Evolutionary conservation across 1,140 invertebrate genomes (phyloP).

Genomic region (Drosophila neocordata): DNA sequence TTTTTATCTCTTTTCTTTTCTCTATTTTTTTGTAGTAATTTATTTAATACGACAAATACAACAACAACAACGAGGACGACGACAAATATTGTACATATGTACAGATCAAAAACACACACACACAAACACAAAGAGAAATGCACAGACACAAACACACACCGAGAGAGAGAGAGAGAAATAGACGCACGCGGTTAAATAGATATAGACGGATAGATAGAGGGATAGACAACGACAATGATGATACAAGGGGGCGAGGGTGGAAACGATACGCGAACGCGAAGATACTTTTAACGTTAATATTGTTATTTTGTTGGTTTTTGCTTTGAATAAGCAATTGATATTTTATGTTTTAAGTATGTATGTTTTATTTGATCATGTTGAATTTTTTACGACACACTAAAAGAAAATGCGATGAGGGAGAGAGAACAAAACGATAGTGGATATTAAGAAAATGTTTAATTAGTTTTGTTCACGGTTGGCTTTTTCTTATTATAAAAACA

Average conservation of each 20-base stretch:
- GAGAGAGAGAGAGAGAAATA: not conserved
- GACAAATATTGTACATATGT: slow-evolving; percentile 80
- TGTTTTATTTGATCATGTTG: slow-evolving; percentile 27
- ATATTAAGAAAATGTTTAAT: not conserved
- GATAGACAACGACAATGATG: slow-evolving; percentile 18
- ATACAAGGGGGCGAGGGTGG: slow-evolving; percentile 3
- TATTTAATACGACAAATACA: slow-evolving; percentile 53
- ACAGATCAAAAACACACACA: slow-evolving; percentile 58
- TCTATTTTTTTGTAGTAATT: not conserved
- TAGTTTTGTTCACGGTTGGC: not conserved
- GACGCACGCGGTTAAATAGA: slow-evolving; percentile 5
- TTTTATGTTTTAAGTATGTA: too few relatives aligned
- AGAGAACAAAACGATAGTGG: not conserved
- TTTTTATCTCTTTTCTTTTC: slow-evolving; percentile 23
- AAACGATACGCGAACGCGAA: slow-evolving; percentile 18
- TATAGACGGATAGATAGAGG: slow-evolving; percentile 31
- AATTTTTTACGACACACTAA: slow-evolving; percentile 23
- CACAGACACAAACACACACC: slow-evolving; percentile 26
- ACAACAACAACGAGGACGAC: slow-evolving; percentile 61
- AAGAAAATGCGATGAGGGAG: slow-evolving; percentile 9
- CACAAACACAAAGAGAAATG: slow-evolving; percentile 29
- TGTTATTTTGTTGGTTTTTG: not conserved
- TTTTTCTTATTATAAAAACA: slow-evolving; percentile 59
- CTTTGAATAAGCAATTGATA: slow-evolving; percentile 50
- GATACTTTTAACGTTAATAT: not conserved